Conservation (phyloP, 1,140 invertebrate genomes). For the Dreissena polymorpha region DNA sequence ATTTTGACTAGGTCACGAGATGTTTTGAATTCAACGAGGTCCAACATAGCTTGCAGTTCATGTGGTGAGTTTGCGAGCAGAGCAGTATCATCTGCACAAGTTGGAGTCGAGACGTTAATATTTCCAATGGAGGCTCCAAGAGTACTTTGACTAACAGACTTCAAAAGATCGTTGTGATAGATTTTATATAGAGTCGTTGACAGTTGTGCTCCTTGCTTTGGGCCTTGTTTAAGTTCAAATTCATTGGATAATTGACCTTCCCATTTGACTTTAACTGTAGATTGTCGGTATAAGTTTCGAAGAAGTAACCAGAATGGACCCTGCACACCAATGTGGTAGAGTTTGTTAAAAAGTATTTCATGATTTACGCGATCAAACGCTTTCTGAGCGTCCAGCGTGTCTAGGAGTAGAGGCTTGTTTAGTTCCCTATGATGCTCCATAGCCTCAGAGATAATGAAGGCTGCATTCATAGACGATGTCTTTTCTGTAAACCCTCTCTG, state of each 20-base stretch:
- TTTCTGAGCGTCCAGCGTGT: background rate
- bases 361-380: background rate
- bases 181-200: conserved; percentile 9
- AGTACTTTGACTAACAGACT: background rate
- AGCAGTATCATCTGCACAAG: conserved; percentile 11
- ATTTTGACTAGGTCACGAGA: background rate
- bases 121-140: conserved; percentile 4
- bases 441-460: background rate
- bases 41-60: conserved; percentile 1
- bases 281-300: background rate
- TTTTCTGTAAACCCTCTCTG: conserved; percentile 8
- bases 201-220: background rate
- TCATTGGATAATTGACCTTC: background rate
- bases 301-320: no score
- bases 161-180: conserved; percentile 16
- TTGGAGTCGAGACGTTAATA: background rate
- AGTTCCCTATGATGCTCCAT: background rate
- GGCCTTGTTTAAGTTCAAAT: background rate
- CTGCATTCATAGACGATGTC: background rate
- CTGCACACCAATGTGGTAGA: background rate
- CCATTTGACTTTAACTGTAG: conserved; percentile 1
- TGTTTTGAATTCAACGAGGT: background rate
- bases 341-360: background rate
- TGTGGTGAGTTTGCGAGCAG: background rate
- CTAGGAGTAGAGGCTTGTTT: background rate